Percentiles rank a stretch among this genome's conserved stretches.
phyloP scores from a whole-genome alignment of 2,797 vertebrate species.

The Australoheros facetus region DNA sequence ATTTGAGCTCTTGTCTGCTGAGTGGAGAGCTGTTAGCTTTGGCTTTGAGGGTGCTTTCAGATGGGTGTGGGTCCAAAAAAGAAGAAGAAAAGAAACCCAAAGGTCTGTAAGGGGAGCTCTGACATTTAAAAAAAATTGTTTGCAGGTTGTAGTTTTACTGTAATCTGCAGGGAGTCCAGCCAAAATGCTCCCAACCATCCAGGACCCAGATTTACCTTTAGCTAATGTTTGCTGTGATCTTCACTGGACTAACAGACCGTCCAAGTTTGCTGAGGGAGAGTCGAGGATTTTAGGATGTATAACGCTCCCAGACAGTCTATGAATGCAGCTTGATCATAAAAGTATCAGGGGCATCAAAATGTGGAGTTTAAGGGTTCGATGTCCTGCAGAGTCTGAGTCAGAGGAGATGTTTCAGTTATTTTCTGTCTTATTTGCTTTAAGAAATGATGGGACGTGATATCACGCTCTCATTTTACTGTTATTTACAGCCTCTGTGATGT shows the following conservation, averaged over 20 bases:
- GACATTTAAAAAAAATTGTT: constrained; percentile 47
- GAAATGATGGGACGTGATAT: not conserved
- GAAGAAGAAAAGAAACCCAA: not conserved
- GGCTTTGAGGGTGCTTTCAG: not conserved
- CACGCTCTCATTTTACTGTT: not conserved
- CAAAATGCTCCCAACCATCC: not conserved
- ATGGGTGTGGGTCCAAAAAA: constrained; percentile 9
- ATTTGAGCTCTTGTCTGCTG: not conserved
- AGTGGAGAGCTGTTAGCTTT: constrained; percentile 23
- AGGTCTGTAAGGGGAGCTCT: constrained; percentile 4
- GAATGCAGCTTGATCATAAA: not conserved
- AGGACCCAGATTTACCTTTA: not conserved
- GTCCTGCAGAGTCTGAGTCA: not conserved
- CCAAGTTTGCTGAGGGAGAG: not conserved
- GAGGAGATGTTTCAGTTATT: not conserved
- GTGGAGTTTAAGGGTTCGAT: not conserved
- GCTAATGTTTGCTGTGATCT: too few relatives aligned
- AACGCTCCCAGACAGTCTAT: not conserved
- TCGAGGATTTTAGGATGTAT: not conserved
- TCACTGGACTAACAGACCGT: too few relatives aligned
- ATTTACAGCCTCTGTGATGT: not conserved
- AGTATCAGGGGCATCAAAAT: not conserved
- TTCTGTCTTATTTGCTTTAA: not conserved
- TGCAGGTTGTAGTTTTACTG: constrained; percentile 47
- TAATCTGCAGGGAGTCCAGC: constrained; percentile 6